Conservation (phyloP, 2,113 vertebrate species). For the Desmodus rotundus region DNA sequence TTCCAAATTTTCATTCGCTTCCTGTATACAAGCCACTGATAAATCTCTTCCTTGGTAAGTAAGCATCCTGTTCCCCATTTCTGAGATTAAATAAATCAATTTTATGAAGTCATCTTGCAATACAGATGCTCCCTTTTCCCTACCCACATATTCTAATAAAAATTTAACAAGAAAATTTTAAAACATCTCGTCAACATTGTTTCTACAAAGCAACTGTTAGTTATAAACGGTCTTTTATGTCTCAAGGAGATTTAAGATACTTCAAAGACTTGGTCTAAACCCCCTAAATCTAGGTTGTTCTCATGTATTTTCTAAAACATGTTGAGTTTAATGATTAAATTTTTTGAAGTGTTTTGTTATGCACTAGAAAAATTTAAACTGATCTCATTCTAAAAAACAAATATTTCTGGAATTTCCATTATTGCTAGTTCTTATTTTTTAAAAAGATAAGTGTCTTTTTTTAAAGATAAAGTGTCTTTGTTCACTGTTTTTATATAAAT, state of each 20-base stretch:
- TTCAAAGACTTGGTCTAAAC: constrained; percentile 59
- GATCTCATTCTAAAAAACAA: not conserved
- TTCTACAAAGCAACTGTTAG: constrained; percentile 56
- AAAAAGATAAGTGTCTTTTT: constrained; percentile 14
- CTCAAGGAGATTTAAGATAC: constrained; percentile 39
- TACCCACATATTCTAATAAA: constrained; percentile 65
- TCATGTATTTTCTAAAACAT: constrained; percentile 36
- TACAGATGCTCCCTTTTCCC: constrained; percentile 42
- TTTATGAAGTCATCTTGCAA: constrained; percentile 18
- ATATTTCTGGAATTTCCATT: constrained; percentile 14
- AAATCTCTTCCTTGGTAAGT: not conserved
- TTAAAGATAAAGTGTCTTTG: not conserved
- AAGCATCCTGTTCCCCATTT: constrained; percentile 19
- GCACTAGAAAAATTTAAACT: not conserved
- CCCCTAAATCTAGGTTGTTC: constrained; percentile 46
- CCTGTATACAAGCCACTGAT: not conserved
- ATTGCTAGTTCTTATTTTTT: constrained; percentile 1
- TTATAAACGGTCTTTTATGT: constrained; percentile 62
- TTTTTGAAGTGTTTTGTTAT: not conserved
- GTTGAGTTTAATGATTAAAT: constrained; percentile 20
- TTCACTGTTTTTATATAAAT: not conserved
- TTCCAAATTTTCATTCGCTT: constrained; percentile 5
- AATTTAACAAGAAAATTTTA: constrained; percentile 64
- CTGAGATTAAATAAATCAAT: constrained; percentile 52
- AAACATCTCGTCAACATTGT: constrained; percentile 59